Percentiles rank a stretch among this genome's conserved stretches.
phyloP scores from a whole-genome alignment of 35 echinoderm and acorn worm genomes.

The Apostichopus parvimensis region DNA sequence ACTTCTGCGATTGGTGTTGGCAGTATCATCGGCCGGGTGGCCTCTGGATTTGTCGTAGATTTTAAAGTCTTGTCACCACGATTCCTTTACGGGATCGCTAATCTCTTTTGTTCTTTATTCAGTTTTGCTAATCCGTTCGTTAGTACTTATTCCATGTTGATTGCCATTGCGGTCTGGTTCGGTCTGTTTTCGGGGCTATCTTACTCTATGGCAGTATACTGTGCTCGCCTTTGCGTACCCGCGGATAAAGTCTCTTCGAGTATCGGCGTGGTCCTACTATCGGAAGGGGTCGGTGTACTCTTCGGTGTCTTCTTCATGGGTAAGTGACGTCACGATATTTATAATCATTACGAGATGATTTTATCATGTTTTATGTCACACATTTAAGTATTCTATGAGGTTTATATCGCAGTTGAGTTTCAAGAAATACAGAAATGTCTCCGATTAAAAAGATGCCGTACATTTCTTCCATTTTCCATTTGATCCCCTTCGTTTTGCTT shows the following conservation, averaged over 20 bases:
- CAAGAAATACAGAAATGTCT: too few relatives aligned
- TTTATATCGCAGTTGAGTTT: too few relatives aligned
- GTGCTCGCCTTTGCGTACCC: background rate
- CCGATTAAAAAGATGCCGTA: too few relatives aligned
- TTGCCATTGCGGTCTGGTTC: slow-evolving; percentile 37
- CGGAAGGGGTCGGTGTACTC: slow-evolving; percentile 39
- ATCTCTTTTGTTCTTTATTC: slow-evolving; percentile 28
- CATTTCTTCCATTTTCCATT: too few relatives aligned
- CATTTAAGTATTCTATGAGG: too few relatives aligned
- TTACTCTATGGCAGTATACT: slow-evolving; percentile 4
- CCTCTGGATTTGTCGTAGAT: slow-evolving; percentile 5
- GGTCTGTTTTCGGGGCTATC: slow-evolving; percentile 31
- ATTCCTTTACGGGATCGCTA: slow-evolving; percentile 13
- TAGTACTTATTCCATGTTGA: slow-evolving; percentile 10
- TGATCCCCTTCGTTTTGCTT: too few relatives aligned
- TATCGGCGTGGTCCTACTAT: slow-evolving; percentile 17
- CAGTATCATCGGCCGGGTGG: slow-evolving; percentile 18
- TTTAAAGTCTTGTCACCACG: slow-evolving; percentile 1
- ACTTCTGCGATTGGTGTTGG: slow-evolving; percentile 32
- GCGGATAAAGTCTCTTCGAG: slow-evolving; percentile 28
- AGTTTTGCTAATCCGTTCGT: slow-evolving; percentile 45
- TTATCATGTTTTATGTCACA: too few relatives aligned
- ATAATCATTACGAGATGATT: too few relatives aligned
- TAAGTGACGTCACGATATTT: slow-evolving; percentile 5
- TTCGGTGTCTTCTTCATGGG: slow-evolving; percentile 52